Evolutionary conservation across 1,140 invertebrate species (phyloP).

Genomic region (Hyphantria cunea): DNA sequence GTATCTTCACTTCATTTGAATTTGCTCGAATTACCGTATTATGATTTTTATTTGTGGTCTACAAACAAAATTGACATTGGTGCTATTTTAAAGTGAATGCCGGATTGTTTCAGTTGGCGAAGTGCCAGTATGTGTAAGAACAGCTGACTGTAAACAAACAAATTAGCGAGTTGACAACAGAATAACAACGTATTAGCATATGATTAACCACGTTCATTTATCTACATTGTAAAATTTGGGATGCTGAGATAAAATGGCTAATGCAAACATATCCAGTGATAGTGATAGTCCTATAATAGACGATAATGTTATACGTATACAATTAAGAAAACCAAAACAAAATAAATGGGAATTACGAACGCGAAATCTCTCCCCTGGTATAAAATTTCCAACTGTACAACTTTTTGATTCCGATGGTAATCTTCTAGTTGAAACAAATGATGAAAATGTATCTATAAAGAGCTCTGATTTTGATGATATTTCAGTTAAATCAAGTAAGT

Average conservation of each 20-base stretch:
- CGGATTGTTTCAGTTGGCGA: conserved; percentile 66
- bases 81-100: conserved; percentile 73
- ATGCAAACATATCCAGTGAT: conserved; percentile 62
- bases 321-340: conserved; percentile 71
- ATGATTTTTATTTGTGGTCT: conserved; percentile 54
- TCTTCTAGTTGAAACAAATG: conserved; percentile 78
- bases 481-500: conserved; percentile 57
- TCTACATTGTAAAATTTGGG: no score
- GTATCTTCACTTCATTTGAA: conserved; percentile 9
- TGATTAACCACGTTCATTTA: no score
- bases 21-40: conserved; percentile 15
- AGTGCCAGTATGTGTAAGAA: conserved; percentile 61
- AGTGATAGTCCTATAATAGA: conserved; percentile 75
- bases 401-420: conserved; percentile 81
- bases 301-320: conserved; percentile 79
- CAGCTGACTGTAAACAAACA: conserved; percentile 79
- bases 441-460: conserved; percentile 79
- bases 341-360: conserved; percentile 79
- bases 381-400: conserved; percentile 77
- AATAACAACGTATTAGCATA: conserved; percentile 42
- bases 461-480: conserved; percentile 64
- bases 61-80: conserved; percentile 79
- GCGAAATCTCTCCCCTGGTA: conserved; percentile 70
- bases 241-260: conserved; percentile 49
- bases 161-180: conserved; percentile 56